Percentiles rank a stretch among this genome's conserved stretches.
Conservation (phyloP, 1,140 invertebrate genomes). For the Pygmarrhopalites habei region DNA sequence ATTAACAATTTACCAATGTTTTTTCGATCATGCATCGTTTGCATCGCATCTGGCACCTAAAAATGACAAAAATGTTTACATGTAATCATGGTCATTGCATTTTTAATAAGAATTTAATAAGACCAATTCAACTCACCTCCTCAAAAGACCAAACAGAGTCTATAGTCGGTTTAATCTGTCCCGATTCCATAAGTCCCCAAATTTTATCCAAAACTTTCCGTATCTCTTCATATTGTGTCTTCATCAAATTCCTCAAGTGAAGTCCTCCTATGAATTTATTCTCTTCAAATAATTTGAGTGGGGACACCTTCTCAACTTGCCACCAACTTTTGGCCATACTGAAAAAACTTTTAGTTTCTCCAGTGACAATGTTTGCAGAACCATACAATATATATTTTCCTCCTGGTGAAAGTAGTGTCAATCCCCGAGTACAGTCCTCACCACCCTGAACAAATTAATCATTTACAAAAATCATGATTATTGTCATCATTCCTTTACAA, state of each 20-base stretch:
- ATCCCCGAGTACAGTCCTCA: slow-evolving; percentile 78
- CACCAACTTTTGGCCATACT: slow-evolving; percentile 67
- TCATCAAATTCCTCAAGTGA: slow-evolving; percentile 73
- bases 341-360: slow-evolving; percentile 82
- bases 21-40: slow-evolving; percentile 83
- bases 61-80: slow-evolving; percentile 18
- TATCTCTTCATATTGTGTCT: slow-evolving; percentile 63
- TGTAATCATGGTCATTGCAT: neutral
- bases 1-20: slow-evolving; percentile 77
- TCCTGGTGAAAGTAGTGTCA: slow-evolving; percentile 76
- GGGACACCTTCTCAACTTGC: slow-evolving; percentile 82
- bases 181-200: slow-evolving; percentile 64
- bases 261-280: slow-evolving; percentile 76
- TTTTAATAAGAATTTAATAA: slow-evolving; percentile 8
- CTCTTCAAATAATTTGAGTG: slow-evolving; percentile 80
- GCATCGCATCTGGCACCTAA: slow-evolving; percentile 77
- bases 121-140: slow-evolving; percentile 54
- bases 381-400: slow-evolving; percentile 82
- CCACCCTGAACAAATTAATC: too few relatives aligned
- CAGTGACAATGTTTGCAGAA: slow-evolving; percentile 75
- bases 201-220: slow-evolving; percentile 61
- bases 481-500: too few relatives aligned
- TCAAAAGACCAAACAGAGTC: slow-evolving; percentile 81
- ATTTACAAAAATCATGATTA: too few relatives aligned
- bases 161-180: slow-evolving; percentile 69